Percentiles rank a stretch among this genome's conserved stretches.
These are phyloP conservation scores for Theocolax elegans DNA, from an alignment of 1,140 invertebrate genomes.

Conservation along the genomic window DNA sequence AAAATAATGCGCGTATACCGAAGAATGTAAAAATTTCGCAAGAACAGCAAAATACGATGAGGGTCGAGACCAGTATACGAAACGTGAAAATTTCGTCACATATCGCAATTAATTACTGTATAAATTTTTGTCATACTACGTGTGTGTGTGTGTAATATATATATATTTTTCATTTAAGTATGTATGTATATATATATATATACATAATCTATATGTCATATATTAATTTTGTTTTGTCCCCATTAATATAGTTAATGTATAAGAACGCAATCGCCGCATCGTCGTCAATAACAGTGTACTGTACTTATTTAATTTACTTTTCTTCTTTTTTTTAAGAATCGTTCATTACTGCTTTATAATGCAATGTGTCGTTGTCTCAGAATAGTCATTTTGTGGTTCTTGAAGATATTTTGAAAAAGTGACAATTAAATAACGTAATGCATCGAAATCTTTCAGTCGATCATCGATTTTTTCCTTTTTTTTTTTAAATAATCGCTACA, in stretches of 20 bases:
- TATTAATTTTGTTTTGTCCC: too few species aligned
- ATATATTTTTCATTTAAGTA: background rate
- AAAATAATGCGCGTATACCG: background rate
- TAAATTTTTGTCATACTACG: background rate
- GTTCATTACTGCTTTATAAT: conserved; percentile 65
- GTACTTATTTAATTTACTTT: conserved; percentile 19
- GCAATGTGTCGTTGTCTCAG: conserved; percentile 67
- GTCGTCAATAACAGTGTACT: conserved; percentile 45
- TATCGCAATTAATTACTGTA: conserved; percentile 7
- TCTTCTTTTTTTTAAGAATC: conserved; percentile 48
- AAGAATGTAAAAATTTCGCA: conserved; percentile 25
- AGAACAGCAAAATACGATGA: conserved; percentile 20
- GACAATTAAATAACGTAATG: too few species aligned
- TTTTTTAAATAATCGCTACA: background rate
- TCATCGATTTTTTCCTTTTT: conserved; percentile 37
- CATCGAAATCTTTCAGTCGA: too few species aligned
- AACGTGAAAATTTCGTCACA: conserved; percentile 24
- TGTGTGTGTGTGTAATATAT: conserved; percentile 2
- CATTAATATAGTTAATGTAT: too few species aligned
- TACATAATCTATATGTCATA: too few species aligned
- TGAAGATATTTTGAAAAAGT: too few species aligned
- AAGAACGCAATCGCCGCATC: conserved; percentile 21
- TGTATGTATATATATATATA: background rate
- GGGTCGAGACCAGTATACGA: background rate
- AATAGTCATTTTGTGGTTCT: conserved; percentile 59